These are phyloP conservation scores for Enoplosus armatus DNA, from an alignment of 2,797 vertebrate species.

Conservation along the genomic window DNA sequence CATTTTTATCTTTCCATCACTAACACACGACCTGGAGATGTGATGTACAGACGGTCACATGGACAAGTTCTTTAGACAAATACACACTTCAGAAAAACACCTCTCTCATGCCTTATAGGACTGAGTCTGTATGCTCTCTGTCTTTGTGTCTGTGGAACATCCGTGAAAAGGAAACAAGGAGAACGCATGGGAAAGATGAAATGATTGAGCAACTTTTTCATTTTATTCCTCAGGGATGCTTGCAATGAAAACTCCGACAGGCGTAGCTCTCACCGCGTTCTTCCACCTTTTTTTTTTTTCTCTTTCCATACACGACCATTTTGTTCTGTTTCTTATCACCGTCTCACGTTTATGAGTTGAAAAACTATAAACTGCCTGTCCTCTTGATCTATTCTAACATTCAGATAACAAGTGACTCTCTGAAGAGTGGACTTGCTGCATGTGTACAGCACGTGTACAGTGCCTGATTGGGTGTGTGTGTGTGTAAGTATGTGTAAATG, in stretches of 20 bases:
- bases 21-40: slow-evolving; percentile 17
- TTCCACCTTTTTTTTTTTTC: slow-evolving; percentile 8
- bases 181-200: slow-evolving; percentile 58
- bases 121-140: background rate
- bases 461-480: background rate
- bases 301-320: background rate
- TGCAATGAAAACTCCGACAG: slow-evolving; percentile 57
- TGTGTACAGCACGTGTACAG: slow-evolving; percentile 24
- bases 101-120: slow-evolving; percentile 2
- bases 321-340: slow-evolving; percentile 43
- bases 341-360: background rate
- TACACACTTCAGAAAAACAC: slow-evolving; percentile 27
- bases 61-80: slow-evolving; percentile 38
- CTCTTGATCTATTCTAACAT: slow-evolving; percentile 27
- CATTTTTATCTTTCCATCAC: background rate
- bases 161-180: slow-evolving; percentile 62
- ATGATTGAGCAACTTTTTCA: slow-evolving; percentile 70
- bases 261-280: slow-evolving; percentile 16
- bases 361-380: slow-evolving; percentile 13
- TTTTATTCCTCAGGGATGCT: slow-evolving; percentile 63
- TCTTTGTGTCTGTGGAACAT: slow-evolving; percentile 21
- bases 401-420: slow-evolving; percentile 14
- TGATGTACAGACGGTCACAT: slow-evolving; percentile 29
- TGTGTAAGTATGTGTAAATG: slow-evolving; percentile 8
- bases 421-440: background rate